These are phyloP conservation scores for Notothenia rossii DNA, from an alignment of 2,113 vertebrate species.

Conservation along the genomic window DNA sequence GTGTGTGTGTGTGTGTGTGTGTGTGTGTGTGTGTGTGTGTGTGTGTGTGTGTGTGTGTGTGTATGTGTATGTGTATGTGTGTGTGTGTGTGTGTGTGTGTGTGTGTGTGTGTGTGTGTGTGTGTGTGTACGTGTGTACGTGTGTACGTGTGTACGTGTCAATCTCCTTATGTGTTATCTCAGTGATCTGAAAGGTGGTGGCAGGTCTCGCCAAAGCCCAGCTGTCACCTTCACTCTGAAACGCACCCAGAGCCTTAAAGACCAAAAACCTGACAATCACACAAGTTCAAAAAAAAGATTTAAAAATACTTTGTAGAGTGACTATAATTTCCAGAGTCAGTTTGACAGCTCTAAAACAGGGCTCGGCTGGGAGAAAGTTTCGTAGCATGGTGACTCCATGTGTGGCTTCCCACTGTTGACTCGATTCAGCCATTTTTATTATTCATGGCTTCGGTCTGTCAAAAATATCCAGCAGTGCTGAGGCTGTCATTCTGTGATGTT, in stretches of 20 bases:
- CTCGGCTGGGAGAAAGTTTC: conserved; percentile 36
- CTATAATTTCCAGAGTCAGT: conserved; percentile 26
- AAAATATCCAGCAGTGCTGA: conserved; percentile 3
- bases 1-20: not conserved
- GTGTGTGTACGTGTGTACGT: too few relatives aligned
- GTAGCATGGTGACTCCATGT: not conserved
- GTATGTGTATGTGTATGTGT: too few relatives aligned
- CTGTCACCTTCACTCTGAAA: conserved; percentile 59
- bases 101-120: too few relatives aligned
- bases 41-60: not conserved
- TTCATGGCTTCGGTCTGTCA: not conserved
- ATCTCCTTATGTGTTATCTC: conserved; percentile 40
- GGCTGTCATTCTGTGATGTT: not conserved
- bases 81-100: conserved; percentile 28
- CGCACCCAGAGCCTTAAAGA: conserved; percentile 34
- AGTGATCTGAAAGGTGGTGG: conserved; percentile 41
- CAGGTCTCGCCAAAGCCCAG: conserved; percentile 45
- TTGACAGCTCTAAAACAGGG: conserved; percentile 38
- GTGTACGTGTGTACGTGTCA: not conserved
- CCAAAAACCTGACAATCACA: conserved; percentile 21
- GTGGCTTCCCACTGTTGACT: not conserved
- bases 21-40: conserved; percentile 19
- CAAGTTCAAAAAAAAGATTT: conserved; percentile 13
- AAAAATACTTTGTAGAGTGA: conserved; percentile 39
- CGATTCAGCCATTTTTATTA: not conserved